Conservation (phyloP, 2,888 invertebrate species). For the Orthosia cruda region DNA sequence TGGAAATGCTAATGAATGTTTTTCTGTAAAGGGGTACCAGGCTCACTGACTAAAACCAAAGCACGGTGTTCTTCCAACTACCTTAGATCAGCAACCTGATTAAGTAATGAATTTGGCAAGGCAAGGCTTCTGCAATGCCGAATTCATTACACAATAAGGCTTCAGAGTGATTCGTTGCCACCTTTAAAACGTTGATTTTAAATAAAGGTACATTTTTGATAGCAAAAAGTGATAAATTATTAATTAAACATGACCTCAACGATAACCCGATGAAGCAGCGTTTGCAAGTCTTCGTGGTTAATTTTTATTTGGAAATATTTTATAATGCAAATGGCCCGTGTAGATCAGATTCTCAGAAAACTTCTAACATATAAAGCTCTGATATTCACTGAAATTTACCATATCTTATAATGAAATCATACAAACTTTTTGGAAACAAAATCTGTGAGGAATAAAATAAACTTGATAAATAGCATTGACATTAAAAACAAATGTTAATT, state of each 20-base stretch:
- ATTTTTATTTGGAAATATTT: background rate
- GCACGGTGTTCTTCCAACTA: no score
- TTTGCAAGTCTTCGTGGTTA: background rate
- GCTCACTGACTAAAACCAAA: no score
- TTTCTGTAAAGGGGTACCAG: no score
- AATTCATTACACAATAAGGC: no score
- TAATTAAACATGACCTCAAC: conserved; percentile 9
- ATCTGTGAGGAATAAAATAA: background rate
- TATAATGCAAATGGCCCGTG: background rate
- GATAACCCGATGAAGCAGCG: background rate
- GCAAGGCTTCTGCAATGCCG: no score
- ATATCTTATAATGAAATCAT: background rate
- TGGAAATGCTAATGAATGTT: no score
- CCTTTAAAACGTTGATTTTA: background rate
- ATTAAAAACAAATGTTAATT: background rate
- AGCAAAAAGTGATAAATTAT: conserved; percentile 14
- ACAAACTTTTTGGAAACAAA: background rate
- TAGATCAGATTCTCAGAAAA: no score
- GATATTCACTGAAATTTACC: no score
- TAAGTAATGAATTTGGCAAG: no score
- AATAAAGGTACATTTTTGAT: background rate
- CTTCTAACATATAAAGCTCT: no score
- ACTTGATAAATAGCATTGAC: background rate
- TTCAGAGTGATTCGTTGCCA: no score
- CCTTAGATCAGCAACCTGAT: no score